Percentiles rank a stretch among this genome's conserved stretches.
Evolutionary conservation across 2,113 vertebrate species (phyloP).

Genomic region (Eonycteris spelaea): DNA sequence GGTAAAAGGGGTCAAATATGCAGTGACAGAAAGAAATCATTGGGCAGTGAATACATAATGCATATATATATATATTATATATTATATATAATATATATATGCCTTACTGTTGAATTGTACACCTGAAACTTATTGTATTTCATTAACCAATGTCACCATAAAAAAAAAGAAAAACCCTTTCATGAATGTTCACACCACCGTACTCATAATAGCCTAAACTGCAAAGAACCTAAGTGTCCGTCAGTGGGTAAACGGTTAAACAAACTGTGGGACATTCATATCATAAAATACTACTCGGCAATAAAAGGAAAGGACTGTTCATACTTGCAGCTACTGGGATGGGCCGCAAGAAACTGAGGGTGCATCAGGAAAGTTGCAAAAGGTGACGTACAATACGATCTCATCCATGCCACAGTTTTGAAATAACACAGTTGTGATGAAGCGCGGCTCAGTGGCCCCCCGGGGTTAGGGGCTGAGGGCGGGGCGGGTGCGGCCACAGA

Average conservation of each 20-base stretch:
- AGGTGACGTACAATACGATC: neutral
- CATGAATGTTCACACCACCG: neutral
- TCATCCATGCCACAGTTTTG: neutral
- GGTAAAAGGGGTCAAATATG: no score
- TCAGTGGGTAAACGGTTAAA: neutral
- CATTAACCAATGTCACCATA: no score
- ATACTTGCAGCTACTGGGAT: neutral
- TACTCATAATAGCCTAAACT: neutral
- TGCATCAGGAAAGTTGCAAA: neutral
- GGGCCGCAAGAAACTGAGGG: neutral
- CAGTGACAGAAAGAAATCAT: no score
- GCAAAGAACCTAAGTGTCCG: neutral
- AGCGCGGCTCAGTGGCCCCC: neutral
- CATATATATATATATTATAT: no score
- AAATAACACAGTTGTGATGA: neutral
- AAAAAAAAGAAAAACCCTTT: no score
- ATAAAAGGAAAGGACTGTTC: neutral
- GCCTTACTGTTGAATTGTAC: no score
- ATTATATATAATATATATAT: no score
- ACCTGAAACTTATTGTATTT: no score
- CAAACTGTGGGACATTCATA: accelerated
- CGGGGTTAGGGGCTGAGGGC: neutral
- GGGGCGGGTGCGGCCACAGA: neutral
- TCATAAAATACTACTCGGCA: accelerated
- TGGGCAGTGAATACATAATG: no score